Evolutionary conservation across 2,888 invertebrate species (phyloP).

Genomic region (Xestobium rufovillosum): DNA sequence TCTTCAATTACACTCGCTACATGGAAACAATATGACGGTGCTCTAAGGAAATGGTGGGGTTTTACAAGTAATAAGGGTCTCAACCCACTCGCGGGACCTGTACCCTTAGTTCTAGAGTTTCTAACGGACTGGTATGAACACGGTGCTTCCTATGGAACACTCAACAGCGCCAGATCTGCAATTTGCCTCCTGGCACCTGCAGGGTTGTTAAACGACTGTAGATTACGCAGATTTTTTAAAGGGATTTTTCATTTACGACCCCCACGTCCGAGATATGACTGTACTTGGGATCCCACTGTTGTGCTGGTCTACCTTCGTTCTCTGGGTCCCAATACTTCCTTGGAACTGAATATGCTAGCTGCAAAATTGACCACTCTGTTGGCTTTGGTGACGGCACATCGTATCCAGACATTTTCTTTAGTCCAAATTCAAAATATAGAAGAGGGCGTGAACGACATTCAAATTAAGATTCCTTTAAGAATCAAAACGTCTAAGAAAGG

Average conservation of each 20-base stretch:
- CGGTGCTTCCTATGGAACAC: constrained; percentile 13
- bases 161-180: constrained; percentile 19
- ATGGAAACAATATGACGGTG: constrained; percentile 5
- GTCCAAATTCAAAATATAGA: constrained; percentile 15
- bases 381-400: too few relatives aligned
- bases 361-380: constrained; percentile 19
- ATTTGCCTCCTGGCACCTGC: constrained; percentile 14
- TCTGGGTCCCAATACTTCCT: too few relatives aligned
- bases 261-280: constrained; percentile 19
- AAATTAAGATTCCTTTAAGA: constrained; percentile 17
- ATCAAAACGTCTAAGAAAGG: constrained; percentile 13
- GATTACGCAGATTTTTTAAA: constrained; percentile 20
- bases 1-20: constrained; percentile 1
- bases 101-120: too few relatives aligned
- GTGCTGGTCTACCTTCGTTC: constrained; percentile 22
- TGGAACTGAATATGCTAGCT: constrained; percentile 15
- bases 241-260: constrained; percentile 18
- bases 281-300: constrained; percentile 19
- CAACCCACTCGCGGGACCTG: too few relatives aligned
- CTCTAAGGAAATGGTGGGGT: constrained; percentile 6
- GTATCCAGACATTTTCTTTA: constrained; percentile 17
- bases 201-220: constrained; percentile 12
- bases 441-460: constrained; percentile 9
- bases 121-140: too few relatives aligned
- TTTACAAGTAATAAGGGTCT: too few relatives aligned